Conservation (phyloP, 2,797 vertebrate genomes). For the Heliangelus exortis region DNA sequence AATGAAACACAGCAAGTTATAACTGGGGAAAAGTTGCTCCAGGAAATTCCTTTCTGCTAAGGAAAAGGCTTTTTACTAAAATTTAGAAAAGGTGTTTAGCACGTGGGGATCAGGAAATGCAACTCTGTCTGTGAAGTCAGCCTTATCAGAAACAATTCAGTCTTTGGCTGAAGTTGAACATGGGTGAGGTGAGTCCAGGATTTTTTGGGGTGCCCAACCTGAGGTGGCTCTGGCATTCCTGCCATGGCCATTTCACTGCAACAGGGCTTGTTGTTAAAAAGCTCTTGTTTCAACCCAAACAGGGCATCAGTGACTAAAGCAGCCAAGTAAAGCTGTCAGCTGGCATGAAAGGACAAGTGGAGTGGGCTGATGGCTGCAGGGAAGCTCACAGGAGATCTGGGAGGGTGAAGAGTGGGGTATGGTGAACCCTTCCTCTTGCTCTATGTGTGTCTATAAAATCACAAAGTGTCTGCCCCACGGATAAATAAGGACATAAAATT, state of each 20-base stretch:
- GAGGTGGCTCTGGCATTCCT: background rate
- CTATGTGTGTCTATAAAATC: background rate
- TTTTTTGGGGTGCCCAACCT: too few relatives aligned
- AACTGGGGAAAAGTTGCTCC: background rate
- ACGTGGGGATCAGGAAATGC: background rate
- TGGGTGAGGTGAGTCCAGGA: accelerated
- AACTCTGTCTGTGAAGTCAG: accelerated
- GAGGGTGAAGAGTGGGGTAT: background rate
- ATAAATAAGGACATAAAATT: background rate
- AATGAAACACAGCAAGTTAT: background rate
- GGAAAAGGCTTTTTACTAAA: background rate
- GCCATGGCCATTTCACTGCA: background rate
- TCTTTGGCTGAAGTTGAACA: background rate
- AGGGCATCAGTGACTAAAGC: background rate
- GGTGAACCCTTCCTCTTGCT: background rate
- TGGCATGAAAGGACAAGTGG: background rate
- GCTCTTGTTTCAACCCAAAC: too few relatives aligned
- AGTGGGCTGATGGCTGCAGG: accelerated
- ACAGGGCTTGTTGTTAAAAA: background rate
- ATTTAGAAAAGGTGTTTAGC: background rate
- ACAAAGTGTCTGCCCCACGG: accelerated
- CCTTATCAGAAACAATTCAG: accelerated
- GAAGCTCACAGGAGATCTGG: background rate
- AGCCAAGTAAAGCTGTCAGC: background rate
- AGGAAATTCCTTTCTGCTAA: background rate